Evolutionary conservation across 2,113 vertebrate genomes (phyloP), one percentile per base, ranked within the genome.

Genomic region (Datnioides undecimradiatus): DNA sequence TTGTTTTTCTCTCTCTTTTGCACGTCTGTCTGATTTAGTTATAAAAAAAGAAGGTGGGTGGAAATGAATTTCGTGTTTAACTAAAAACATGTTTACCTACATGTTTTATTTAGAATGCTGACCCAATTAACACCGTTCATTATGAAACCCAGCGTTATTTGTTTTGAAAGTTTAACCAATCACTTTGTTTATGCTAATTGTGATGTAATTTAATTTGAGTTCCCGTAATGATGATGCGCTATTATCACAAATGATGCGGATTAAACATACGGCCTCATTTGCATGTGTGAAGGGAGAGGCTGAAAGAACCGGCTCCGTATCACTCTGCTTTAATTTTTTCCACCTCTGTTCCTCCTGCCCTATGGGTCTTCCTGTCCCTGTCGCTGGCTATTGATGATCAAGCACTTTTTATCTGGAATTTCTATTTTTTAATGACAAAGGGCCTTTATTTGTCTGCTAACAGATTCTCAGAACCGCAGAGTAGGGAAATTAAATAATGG

Each of bases 161-260:
- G 97, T 99, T 99, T 99, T 99, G 93, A 98, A 99, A 99, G 97
- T 99, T 99, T 97, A 99, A 98, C 97, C 97, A 98, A 97, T 98
- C 98, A 99, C 98, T 99, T 99, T 99, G 98, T 97, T n/a, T 99
- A 98, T 99, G 97, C 97, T 99, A 99, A 99, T 99, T 98, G 97
- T 99, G 97, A 98, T 99, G 98, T 99, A 99, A 99, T 99, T 99
- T 99, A 99, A 99, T 99, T 99, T 97, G 98, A 99, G 97, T 97
- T 96, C 95, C 91, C 97, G 96, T 99, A 99, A 99, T 99, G 97
- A 99, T 97, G 98, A 99, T 99, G 98, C 98, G 97, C 97, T 97
- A 98, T 99, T 99, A 99, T 99, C 98, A 99, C 98, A 99, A 99
- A 99, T 98, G 98, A 99, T 99, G 98, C 98, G 98, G 97, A n/a